Evolutionary conservation across 2,888 invertebrate species (phyloP), one percentile per base, ranked within the genome.

Genomic region (Agrilus biguttatus): DNA sequence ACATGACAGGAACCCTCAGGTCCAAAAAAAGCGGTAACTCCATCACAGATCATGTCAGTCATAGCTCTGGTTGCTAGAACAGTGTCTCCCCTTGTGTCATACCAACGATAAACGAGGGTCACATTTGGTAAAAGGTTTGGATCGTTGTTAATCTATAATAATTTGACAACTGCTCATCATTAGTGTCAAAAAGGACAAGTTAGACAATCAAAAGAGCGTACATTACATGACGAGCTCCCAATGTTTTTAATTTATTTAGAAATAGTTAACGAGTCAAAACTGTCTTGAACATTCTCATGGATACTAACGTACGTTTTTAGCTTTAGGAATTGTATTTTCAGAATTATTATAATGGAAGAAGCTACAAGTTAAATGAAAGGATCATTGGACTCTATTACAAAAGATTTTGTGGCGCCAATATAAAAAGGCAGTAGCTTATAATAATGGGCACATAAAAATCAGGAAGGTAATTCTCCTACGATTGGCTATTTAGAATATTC

Each of bases 1-100:
- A 91, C 89, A 59, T 83, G 77, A 68, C 96, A 96, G 41, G 82
- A 79, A 45, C 91, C 90, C 69, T 96, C 96, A 2, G 95, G 93
- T 4, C 96, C 96, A 64, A 96, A 90, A 73, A 95, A 91, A 40
- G 88, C 92, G 32, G 84, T 80, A 43, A 91, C 88, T 41, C 87
- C 86, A 43, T 83, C 76, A 63, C 89, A 90, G 63, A 91, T 83
- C 87, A 91, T 90, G 63, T 91, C 83, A 28, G 89, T 88, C 67
- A 93, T 78, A 53, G 82, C 77, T 53, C 77, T 75, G 39, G 91
- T 91, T 48, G 90, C 83, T 52, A 77, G 70, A 56, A 89, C 81
- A 38, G 88, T 87, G 55, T 90, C 87, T 49, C 88, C 89, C 61
- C 77, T 74, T 39, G 89, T 89, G 69, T 90, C 90, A 65, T 79